phyloP scores from a whole-genome alignment of 1,140 invertebrate species.

The Aphelenchoides avenae region DNA sequence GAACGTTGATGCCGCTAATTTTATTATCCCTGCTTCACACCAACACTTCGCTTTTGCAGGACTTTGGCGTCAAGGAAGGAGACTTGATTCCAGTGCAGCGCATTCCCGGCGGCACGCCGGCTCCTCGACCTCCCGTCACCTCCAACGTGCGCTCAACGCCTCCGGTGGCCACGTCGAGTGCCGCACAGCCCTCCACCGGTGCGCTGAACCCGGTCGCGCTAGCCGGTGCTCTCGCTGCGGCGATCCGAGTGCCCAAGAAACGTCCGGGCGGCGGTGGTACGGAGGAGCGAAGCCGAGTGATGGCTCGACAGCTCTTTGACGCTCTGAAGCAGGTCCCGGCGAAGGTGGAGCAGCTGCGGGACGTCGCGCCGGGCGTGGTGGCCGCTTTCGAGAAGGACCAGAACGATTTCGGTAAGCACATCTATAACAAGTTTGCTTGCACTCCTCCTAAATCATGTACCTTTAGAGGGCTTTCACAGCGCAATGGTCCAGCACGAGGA shows the following conservation, averaged over 20 bases:
- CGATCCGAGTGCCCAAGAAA: constrained; percentile 24
- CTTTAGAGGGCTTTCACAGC: constrained; percentile 17
- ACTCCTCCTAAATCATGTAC: not conserved
- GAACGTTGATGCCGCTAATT: too few species aligned
- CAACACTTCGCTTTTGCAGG: too few species aligned
- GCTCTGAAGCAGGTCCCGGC: constrained; percentile 2
- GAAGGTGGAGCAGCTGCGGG: constrained; percentile 16
- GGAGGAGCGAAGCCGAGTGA: not conserved
- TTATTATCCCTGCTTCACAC: too few species aligned
- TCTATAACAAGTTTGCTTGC: constrained; percentile 7
- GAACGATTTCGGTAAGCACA: constrained; percentile 16
- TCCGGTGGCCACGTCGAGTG: too few species aligned
- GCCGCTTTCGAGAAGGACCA: constrained; percentile 27
- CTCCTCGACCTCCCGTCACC: too few species aligned
- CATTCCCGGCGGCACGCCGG: too few species aligned
- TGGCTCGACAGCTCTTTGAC: constrained; percentile 16
- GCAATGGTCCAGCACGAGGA: constrained; percentile 20
- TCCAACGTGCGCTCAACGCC: too few species aligned
- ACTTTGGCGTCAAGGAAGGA: too few species aligned
- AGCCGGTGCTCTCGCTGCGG: constrained; percentile 21
- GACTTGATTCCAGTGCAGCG: too few species aligned
- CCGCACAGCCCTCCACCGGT: too few species aligned
- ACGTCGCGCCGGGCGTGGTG: constrained; percentile 8
- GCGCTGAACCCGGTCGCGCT: not conserved
- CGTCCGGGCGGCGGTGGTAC: not conserved